These are phyloP conservation scores for Calameuta idolon DNA, from an alignment of 2,888 invertebrate species.

Conservation along the genomic window DNA sequence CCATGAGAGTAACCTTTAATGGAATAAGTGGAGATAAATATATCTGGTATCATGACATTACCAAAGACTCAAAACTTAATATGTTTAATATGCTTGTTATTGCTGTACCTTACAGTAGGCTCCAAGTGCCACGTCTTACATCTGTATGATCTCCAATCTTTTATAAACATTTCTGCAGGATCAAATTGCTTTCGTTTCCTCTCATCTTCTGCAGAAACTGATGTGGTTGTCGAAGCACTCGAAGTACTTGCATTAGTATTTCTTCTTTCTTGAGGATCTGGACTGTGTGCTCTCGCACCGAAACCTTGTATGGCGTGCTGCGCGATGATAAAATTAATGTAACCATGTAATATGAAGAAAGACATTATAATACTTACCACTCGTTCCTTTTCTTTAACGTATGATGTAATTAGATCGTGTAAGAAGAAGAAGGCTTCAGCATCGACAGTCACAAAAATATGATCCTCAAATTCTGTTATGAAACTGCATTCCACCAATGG, in stretches of 20 bases:
- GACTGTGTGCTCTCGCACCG: conserved; percentile 64
- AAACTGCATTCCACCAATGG: conserved; percentile 96
- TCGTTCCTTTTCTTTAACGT: conserved; percentile 92
- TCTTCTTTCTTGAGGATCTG: conserved; percentile 60
- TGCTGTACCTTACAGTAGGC: conserved; percentile 83
- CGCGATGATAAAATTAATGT: conserved; percentile 1
- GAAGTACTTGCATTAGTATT: conserved; percentile 40
- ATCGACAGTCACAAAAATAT: conserved; percentile 97
- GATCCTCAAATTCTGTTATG: conserved; percentile 98
- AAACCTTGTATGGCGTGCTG: conserved; percentile 51
- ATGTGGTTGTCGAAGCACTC: conserved; percentile 35
- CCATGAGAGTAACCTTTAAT: conserved; percentile 80
- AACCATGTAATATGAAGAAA: conserved; percentile 8
- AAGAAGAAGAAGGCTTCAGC: conserved; percentile 98
- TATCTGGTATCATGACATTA: conserved; percentile 12
- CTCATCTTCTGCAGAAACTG: conserved; percentile 59
- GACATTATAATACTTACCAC: conserved; percentile 70
- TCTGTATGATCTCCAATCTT: conserved; percentile 91
- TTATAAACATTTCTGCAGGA: conserved; percentile 75
- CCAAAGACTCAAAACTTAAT: not conserved
- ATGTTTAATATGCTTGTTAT: conserved; percentile 51
- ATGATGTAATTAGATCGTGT: conserved; percentile 96
- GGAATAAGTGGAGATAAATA: conserved; percentile 13
- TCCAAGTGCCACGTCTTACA: conserved; percentile 98
- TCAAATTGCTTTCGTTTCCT: conserved; percentile 65